A percentile compares a stretch with the other conserved stretches of the same genome.
phyloP scores from a whole-genome alignment of 2,113 vertebrate genomes.

The Clarias batrachus region DNA sequence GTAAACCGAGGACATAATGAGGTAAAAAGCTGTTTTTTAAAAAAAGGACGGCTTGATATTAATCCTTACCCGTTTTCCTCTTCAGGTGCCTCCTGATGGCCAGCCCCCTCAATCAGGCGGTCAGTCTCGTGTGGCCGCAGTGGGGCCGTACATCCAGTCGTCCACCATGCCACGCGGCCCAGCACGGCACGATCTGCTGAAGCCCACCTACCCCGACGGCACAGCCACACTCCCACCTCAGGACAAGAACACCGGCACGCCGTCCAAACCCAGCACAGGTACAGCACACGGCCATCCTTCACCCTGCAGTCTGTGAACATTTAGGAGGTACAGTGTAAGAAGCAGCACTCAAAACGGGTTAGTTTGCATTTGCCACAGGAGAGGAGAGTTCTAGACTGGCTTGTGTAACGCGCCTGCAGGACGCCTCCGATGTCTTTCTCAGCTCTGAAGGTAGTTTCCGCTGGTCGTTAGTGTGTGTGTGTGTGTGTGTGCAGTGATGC shows the following conservation, averaged over 20 bases:
- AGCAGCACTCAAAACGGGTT: background rate
- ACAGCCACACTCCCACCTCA: slow-evolving; percentile 73
- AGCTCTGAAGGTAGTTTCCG: slow-evolving; percentile 70
- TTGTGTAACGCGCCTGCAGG: background rate
- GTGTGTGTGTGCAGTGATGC: slow-evolving; percentile 48
- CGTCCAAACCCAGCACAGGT: slow-evolving; percentile 62
- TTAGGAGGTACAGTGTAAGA: too few relatives aligned
- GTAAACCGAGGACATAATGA: background rate
- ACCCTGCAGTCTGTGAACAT: too few relatives aligned
- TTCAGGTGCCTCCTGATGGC: slow-evolving; percentile 76
- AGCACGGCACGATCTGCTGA: slow-evolving; percentile 83
- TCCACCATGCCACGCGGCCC: slow-evolving; percentile 89
- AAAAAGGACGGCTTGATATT: background rate
- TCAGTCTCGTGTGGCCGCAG: slow-evolving; percentile 88
- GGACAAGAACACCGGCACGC: slow-evolving; percentile 61
- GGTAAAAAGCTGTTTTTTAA: background rate
- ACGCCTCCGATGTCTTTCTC: slow-evolving; percentile 62
- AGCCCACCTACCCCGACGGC: slow-evolving; percentile 84
- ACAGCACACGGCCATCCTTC: slow-evolving; percentile 13
- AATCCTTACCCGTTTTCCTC: background rate
- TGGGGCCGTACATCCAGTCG: slow-evolving; percentile 95
- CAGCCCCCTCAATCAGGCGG: slow-evolving; percentile 74
- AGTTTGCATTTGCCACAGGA: slow-evolving; percentile 51
- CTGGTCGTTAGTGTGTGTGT: slow-evolving; percentile 26
- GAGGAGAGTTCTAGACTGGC: slow-evolving; percentile 49